Evolutionary conservation across 2,888 invertebrate species (phyloP).

Genomic region (Atrina japonica): DNA sequence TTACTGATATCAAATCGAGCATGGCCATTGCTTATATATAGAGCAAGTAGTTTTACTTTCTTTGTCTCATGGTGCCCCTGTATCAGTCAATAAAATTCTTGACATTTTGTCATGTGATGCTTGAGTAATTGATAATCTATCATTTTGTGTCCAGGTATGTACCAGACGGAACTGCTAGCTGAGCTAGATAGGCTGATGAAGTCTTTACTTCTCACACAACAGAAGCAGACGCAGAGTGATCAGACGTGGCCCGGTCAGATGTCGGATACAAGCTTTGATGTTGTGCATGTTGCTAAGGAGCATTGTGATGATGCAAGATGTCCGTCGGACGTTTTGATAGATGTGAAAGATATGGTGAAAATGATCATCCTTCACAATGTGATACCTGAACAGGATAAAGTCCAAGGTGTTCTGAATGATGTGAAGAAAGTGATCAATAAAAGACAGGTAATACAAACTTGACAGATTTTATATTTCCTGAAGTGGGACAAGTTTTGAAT

Average conservation of each 20-base stretch:
- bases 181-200: slow-evolving; percentile 58
- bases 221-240: slow-evolving; percentile 23
- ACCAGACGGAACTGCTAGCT: slow-evolving; percentile 55
- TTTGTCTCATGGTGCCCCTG: too few relatives aligned
- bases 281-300: slow-evolving; percentile 32
- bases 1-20: too few relatives aligned
- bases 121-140: too few relatives aligned
- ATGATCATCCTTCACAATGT: slow-evolving; percentile 14
- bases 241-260: slow-evolving; percentile 17
- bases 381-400: slow-evolving; percentile 20
- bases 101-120: too few relatives aligned
- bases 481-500: not conserved
- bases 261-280: slow-evolving; percentile 30
- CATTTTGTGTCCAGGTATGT: slow-evolving; percentile 53
- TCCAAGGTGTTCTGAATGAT: slow-evolving; percentile 39
- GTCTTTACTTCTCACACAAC: slow-evolving; percentile 12
- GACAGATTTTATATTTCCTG: not conserved
- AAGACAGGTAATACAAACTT: slow-evolving; percentile 42
- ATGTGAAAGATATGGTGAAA: slow-evolving; percentile 50
- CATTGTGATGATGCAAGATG: slow-evolving; percentile 51
- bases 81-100: too few relatives aligned
- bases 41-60: too few relatives aligned
- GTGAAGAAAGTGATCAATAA: slow-evolving; percentile 42
- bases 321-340: slow-evolving; percentile 61
- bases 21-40: too few relatives aligned